A percentile compares a stretch with the other conserved stretches of the same genome.
Conservation (phyloP, 1,140 invertebrate genomes). For the Caenorhabditis briggsae region DNA sequence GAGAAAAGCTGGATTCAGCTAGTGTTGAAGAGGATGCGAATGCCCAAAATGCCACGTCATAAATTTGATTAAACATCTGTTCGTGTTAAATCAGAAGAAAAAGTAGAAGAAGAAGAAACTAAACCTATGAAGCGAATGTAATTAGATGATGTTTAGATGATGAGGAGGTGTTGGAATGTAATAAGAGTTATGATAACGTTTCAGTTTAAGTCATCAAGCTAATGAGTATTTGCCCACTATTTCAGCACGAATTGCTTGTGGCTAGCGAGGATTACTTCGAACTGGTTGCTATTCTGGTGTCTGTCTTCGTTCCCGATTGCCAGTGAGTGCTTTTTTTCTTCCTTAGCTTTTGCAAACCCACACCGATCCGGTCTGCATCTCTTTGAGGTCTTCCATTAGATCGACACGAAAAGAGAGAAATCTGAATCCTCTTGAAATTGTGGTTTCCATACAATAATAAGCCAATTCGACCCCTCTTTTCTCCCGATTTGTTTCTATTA, state of each 20-base stretch:
- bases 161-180: neutral
- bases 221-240: no score
- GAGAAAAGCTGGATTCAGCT: neutral
- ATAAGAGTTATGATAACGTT: neutral
- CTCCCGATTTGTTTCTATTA: constrained; percentile 38
- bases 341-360: neutral
- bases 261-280: constrained; percentile 39
- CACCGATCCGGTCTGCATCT: constrained; percentile 28
- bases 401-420: neutral
- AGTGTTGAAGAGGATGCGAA: neutral
- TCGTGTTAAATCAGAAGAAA: neutral
- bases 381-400: neutral
- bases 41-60: neutral
- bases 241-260: constrained; percentile 50
- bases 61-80: constrained; percentile 30
- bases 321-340: constrained; percentile 27
- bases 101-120: neutral
- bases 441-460: constrained; percentile 42
- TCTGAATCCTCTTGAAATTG: constrained; percentile 39
- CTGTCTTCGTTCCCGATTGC: constrained; percentile 43
- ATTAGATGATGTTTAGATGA: neutral
- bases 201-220: no score
- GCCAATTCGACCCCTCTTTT: constrained; percentile 35
- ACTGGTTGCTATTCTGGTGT: constrained; percentile 48
- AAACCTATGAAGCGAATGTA: neutral